A percentile compares a stretch with the other conserved stretches of the same genome.
These are phyloP conservation scores for Philaethria dido DNA, from an alignment of 2,888 invertebrate genomes.

Conservation along the genomic window DNA sequence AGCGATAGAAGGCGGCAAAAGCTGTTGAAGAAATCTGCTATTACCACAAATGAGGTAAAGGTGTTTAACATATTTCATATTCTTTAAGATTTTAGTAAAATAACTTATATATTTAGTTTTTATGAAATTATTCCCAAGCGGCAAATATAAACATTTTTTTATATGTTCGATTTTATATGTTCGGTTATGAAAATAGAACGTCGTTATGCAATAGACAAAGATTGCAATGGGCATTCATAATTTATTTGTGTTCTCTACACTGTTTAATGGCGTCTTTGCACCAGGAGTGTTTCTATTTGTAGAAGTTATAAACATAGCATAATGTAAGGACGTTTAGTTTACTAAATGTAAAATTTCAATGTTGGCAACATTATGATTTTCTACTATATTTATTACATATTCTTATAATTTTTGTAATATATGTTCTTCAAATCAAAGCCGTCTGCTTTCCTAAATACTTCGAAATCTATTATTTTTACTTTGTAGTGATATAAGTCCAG, in stretches of 20 bases:
- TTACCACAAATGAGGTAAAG: constrained; percentile 70
- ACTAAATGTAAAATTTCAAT: neutral
- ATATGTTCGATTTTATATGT: too few relatives aligned
- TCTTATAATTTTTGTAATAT: too few relatives aligned
- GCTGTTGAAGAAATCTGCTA: constrained; percentile 80
- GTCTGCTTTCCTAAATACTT: too few relatives aligned
- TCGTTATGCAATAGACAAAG: too few relatives aligned
- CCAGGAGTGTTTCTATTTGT: constrained; percentile 36
- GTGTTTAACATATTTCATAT: constrained; percentile 20
- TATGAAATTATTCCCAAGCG: too few relatives aligned
- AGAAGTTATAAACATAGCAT: constrained; percentile 31
- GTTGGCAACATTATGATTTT: neutral
- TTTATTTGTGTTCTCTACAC: constrained; percentile 29
- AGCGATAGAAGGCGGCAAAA: constrained; percentile 91
- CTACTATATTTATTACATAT: neutral
- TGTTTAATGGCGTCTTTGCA: constrained; percentile 29
- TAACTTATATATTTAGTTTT: too few relatives aligned
- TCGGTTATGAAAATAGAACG: too few relatives aligned
- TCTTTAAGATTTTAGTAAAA: constrained; percentile 17
- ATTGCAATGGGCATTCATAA: constrained; percentile 20
- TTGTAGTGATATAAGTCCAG: too few relatives aligned
- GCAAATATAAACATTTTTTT: too few relatives aligned
- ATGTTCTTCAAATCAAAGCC: too few relatives aligned
- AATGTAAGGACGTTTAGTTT: constrained; percentile 29
- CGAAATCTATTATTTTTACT: too few relatives aligned